Evolutionary conservation across 1,140 invertebrate genomes (phyloP), one percentile per base, ranked within the genome.

Genomic region (Calosoma granatense): DNA sequence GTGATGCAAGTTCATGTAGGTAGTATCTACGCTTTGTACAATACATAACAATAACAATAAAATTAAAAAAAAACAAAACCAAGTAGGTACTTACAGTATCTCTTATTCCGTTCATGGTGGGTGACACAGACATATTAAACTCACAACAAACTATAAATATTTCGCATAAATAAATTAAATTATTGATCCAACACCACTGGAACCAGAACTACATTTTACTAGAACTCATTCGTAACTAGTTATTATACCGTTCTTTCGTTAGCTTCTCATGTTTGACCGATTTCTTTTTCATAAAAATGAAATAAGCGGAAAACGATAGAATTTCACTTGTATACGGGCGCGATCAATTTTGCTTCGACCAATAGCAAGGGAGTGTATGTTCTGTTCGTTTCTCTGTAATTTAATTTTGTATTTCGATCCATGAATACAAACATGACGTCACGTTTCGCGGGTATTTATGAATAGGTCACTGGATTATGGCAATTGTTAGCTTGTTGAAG

Each of bases 61-160:
- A n/a, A n/a, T n/a, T n/a, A n/a, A n/a, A n/a, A n/a, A n/a, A n/a
- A n/a, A n/a, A n/a, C n/a, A n/a, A n/a, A n/a, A n/a, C n/a, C n/a
- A n/a, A n/a, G n/a, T n/a, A n/a, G n/a, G n/a, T 47, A 47, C 41
- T 47, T 47, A 47, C 41, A 47, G 17, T 30, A 30, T 30, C 41
- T 12, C 41, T 6, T 47, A 47, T 47, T 47, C 41, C 41, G 15
- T 47, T 47, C 41, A 47, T 47, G 41, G 9, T 47, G 6, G 41
- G 41, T 4, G 41, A 47, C 6, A 47, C 41, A 12, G 41, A 47
- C 41, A 47, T 47, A 47, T 12, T 47, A 47, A 9, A 47, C 9
- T 47, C 41, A 47, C 15, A n/a, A n/a, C n/a, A 17, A 47, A 47
- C 41, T 12, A 47, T 11, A 17, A 9, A 47, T 47, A 11, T 47